Evolutionary conservation across 2,888 invertebrate species (phyloP).

Genomic region (Perdita meconis): DNA sequence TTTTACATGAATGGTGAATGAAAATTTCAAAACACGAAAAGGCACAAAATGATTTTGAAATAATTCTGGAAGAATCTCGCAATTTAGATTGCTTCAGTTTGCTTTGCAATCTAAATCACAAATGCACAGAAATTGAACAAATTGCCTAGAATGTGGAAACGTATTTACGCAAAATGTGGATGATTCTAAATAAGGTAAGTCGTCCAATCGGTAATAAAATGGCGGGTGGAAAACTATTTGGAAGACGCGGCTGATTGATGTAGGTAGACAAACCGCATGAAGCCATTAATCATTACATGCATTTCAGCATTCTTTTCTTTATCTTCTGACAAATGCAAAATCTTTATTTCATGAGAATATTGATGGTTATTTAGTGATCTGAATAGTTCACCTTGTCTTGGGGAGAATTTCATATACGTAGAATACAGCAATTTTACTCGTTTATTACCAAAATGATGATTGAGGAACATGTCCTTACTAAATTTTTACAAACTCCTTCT

Average conservation of each 20-base stretch:
- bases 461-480: no score
- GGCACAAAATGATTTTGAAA: no score
- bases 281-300: constrained; percentile 46
- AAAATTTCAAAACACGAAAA: not conserved
- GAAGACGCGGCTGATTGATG: constrained; percentile 37
- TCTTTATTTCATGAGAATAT: no score
- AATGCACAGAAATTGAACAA: not conserved
- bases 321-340: constrained; percentile 7
- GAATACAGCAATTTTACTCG: no score
- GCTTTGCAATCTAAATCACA: not conserved
- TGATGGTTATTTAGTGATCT: no score
- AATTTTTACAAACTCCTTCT: no score
- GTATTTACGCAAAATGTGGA: constrained; percentile 4
- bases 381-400: no score
- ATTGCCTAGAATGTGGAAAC: constrained; percentile 11
- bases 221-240: constrained; percentile 10
- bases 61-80: not conserved
- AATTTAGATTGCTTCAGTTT: not conserved
- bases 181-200: constrained; percentile 6
- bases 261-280: constrained; percentile 12
- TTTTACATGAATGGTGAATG: no score
- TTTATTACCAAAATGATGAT: no score
- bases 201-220: not conserved
- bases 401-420: no score
- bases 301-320: constrained; percentile 27